phyloP scores from a whole-genome alignment of 1,140 invertebrate genomes.

The Papilio machaon region DNA sequence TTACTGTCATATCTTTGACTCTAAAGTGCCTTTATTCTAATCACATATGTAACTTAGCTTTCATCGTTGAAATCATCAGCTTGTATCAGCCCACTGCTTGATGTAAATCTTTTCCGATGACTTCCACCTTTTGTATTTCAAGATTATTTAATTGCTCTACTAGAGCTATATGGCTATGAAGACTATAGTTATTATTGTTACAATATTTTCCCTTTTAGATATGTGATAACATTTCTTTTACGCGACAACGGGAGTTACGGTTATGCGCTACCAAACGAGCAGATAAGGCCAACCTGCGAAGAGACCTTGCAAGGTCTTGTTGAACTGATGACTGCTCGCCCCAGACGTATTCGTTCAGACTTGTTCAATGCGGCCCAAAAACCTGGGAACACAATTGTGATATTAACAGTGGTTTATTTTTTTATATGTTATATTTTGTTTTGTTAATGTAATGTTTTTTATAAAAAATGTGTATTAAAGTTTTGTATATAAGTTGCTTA shows the following conservation, averaged over 20 bases:
- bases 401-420: constrained; percentile 13
- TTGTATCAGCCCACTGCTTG: no score
- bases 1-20: background rate
- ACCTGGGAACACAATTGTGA: background rate
- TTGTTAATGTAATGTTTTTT: constrained; percentile 10
- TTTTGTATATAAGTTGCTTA: background rate
- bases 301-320: constrained; percentile 79
- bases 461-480: constrained; percentile 5
- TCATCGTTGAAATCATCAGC: background rate
- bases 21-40: constrained; percentile 6
- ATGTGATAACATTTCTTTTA: constrained; percentile 84
- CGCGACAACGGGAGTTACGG: constrained; percentile 89
- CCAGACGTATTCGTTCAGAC: constrained; percentile 47
- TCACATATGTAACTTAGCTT: background rate
- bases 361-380: constrained; percentile 44
- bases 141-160: background rate
- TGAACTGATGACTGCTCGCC: constrained; percentile 60
- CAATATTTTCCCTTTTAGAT: constrained; percentile 48
- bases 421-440: constrained; percentile 22
- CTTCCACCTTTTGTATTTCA: no score
- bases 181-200: background rate
- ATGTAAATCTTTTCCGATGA: no score
- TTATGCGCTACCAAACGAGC: constrained; percentile 87
- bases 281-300: constrained; percentile 87
- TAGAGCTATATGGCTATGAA: background rate